phyloP scores from a whole-genome alignment of 2,113 vertebrate species.

The Mola mola region DNA sequence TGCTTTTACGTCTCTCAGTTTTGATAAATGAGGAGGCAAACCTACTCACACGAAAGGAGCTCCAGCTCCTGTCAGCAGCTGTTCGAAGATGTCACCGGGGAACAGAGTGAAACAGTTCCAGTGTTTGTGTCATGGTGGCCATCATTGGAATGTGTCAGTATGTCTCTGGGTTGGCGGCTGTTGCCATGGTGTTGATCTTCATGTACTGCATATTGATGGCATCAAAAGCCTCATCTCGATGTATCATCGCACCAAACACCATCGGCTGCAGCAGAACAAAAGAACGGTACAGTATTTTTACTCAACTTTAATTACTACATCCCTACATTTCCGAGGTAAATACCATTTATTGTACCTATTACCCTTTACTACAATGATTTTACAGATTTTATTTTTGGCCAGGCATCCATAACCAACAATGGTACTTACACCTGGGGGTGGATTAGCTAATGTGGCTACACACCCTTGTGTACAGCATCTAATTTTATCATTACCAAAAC shows the following conservation, averaged over 20 bases:
- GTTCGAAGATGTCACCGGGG: background rate
- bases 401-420: too few relatives aligned
- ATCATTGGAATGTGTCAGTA: conserved; percentile 63
- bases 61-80: background rate
- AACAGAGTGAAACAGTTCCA: background rate
- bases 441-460: too few relatives aligned
- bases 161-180: conserved; percentile 81
- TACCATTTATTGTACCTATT: too few relatives aligned
- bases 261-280: conserved; percentile 85
- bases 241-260: conserved; percentile 97
- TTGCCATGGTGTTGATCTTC: conserved; percentile 76
- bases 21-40: background rate
- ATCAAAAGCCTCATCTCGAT: conserved; percentile 97
- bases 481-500: too few relatives aligned
- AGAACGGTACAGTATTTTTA: background rate
- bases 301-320: too few relatives aligned
- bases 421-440: too few relatives aligned
- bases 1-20: too few relatives aligned
- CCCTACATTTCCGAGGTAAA: too few relatives aligned
- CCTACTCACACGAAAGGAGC: background rate
- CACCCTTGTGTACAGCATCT: too few relatives aligned
- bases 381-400: too few relatives aligned
- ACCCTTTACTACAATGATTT: too few relatives aligned
- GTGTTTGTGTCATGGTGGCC: conserved; percentile 1
- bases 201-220: conserved; percentile 88